Conservation (phyloP, 1,140 invertebrate genomes). For the Drosophila nannoptera region DNA sequence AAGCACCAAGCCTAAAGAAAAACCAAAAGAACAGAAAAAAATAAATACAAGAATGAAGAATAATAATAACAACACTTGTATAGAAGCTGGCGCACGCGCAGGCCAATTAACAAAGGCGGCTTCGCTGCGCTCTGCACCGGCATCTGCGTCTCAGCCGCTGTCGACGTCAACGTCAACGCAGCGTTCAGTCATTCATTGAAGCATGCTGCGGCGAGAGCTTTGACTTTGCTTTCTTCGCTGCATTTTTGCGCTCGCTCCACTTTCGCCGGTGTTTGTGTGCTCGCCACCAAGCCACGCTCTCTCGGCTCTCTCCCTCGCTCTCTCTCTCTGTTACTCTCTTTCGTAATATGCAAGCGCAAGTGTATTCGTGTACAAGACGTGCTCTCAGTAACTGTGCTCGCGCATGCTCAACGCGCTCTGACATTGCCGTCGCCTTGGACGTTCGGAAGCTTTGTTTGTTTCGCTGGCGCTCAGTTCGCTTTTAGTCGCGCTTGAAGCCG, state of each 20-base stretch:
- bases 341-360: conserved; percentile 1
- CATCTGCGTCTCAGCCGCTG: neutral
- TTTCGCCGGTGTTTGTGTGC: conserved; percentile 37
- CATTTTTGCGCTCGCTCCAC: conserved; percentile 39
- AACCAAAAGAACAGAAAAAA: conserved; percentile 26
- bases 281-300: conserved; percentile 12
- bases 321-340: neutral
- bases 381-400: conserved; percentile 21
- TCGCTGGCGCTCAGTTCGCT: conserved; percentile 55
- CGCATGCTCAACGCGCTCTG: conserved; percentile 44
- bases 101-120: conserved; percentile 55
- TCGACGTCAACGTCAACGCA: conserved; percentile 2
- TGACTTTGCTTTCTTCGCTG: conserved; percentile 43
- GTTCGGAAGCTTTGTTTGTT: conserved; percentile 31
- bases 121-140: conserved; percentile 12
- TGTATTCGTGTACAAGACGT: conserved; percentile 1
- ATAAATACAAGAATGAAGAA: conserved; percentile 21
- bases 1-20: conserved; percentile 48
- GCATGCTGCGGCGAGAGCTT: conserved; percentile 39
- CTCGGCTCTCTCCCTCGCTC: neutral
- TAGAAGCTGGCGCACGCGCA: conserved; percentile 60
- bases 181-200: conserved; percentile 43
- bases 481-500: conserved; percentile 62
- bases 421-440: conserved; percentile 7
- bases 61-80: conserved; percentile 41